Evolutionary conservation across 2,113 vertebrate species (phyloP), one percentile per base, ranked within the genome.

Genomic region (Ibidorhyncha struthersii): DNA sequence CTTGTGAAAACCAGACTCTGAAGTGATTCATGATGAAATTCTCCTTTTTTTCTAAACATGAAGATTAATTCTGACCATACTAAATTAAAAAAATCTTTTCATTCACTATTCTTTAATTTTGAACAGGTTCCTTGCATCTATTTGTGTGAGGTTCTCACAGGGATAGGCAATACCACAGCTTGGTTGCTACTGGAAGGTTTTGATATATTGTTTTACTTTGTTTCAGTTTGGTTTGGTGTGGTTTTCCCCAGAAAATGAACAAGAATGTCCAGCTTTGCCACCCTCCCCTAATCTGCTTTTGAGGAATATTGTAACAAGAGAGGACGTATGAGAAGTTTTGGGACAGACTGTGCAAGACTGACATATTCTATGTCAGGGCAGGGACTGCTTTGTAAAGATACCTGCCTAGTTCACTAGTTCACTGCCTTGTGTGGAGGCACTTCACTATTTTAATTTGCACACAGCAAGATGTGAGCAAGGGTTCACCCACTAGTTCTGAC

Each of bases 341-440:
- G 61, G 19, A 65, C 29, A 59, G 20, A 14, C 13, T 72, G 9
- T 50, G 38, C 2, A 6, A 62, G 25, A 36, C 19, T 4, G 9
- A 40, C 40, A 40, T 40, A 40, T 40, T 40, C 10, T 10, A 40
- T 40, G 40, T 40, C 29, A 29, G 30, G 30, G 18, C 23, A 61
- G 25, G 6, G 32, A 61, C 8, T 21, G 3, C 27, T 56, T 65
- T 72, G 10, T 43, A 34, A 81, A 93, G 21, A 8, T 40, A 59
- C 1, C 6, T 82, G 22, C 14, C 41, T n/a, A 38, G 29, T 27
- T 58, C 25, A 23, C 30, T 72, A 40, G 40, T 40, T 4, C 5
- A 3, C 36, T 36, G 10, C n/a, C 14, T 55, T 5, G 0, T 1
- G 1, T 34, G 50, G 25, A n/a, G 34, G 30, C n/a, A 47, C 15